Percentiles rank a stretch among this genome's conserved stretches.
Conservation (phyloP, 2,113 vertebrate genomes). For the Hassar affinis region DNA sequence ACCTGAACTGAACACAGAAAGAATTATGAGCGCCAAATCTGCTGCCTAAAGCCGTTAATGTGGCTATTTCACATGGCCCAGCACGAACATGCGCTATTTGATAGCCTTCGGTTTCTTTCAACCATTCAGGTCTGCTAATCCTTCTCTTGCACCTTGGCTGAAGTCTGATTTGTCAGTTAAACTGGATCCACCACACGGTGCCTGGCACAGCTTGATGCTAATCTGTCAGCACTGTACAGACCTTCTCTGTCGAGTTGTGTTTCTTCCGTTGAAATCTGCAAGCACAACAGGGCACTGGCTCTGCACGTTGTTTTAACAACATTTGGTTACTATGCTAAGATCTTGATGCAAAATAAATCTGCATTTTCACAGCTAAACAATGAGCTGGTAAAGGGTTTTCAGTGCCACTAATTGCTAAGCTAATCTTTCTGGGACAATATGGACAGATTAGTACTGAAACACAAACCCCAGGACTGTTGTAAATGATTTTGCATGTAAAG, state of each 20-base stretch:
- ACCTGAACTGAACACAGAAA: conserved; percentile 47
- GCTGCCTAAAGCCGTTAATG: conserved; percentile 62
- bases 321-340: conserved; percentile 23
- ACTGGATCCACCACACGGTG: conserved; percentile 59
- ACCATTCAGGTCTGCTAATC: conserved; percentile 65
- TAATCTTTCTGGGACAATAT: conserved; percentile 29
- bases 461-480: conserved; percentile 12
- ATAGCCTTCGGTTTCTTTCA: conserved; percentile 68
- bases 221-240: conserved; percentile 43
- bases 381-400: background rate
- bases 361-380: conserved; percentile 31
- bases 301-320: conserved; percentile 10
- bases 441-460: conserved; percentile 29
- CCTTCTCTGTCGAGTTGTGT: conserved; percentile 9
- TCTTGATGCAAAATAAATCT: conserved; percentile 22
- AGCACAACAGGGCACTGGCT: background rate
- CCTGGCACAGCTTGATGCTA: conserved; percentile 55
- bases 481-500: conserved; percentile 14
- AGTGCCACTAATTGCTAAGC: conserved; percentile 22
- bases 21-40: conserved; percentile 46
- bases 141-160: conserved; percentile 63
- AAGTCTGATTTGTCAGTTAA: conserved; percentile 59
- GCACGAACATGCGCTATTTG: conserved; percentile 74
- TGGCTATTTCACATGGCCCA: conserved; percentile 62
- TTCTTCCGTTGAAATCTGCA: conserved; percentile 50